Conservation (phyloP, 1,140 invertebrate genomes). For the Drosophila rhopaloa region DNA sequence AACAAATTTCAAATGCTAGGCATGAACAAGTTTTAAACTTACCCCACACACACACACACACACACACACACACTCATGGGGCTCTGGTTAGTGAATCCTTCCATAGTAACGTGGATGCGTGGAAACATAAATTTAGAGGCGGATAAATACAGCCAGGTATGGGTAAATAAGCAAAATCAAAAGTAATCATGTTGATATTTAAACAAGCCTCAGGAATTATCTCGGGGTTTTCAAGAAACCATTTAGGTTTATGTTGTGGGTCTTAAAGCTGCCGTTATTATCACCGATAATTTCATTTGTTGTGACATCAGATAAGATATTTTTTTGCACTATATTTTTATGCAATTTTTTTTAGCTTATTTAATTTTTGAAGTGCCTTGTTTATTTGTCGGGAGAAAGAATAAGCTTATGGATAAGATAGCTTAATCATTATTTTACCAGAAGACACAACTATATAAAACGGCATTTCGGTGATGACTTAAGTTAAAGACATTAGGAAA, state of each 20-base stretch:
- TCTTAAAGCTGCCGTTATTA: constrained; percentile 14
- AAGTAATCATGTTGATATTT: constrained; percentile 78
- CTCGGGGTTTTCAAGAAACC: constrained; percentile 38
- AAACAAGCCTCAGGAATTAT: constrained; percentile 53
- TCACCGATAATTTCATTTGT: no score
- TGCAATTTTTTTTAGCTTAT: no score
- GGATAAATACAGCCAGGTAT: constrained; percentile 52
- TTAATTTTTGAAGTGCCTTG: no score
- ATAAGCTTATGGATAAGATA: no score
- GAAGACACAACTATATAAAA: no score
- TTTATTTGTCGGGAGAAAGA: no score
- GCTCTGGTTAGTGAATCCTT: constrained; percentile 6
- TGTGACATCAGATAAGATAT: no score
- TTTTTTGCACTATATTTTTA: no score
- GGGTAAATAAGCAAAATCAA: constrained; percentile 66
- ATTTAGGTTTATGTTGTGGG: constrained; percentile 39
- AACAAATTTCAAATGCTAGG: constrained; percentile 78
- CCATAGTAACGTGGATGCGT: constrained; percentile 62
- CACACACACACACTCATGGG: constrained; percentile 4
- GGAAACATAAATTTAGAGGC: constrained; percentile 64
- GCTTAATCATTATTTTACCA: no score
- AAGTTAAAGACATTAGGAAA: neutral
- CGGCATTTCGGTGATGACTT: no score
- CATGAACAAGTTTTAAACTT: constrained; percentile 80
- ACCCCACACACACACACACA: constrained; percentile 17